Percentiles rank a stretch among this genome's conserved stretches.
phyloP scores from a whole-genome alignment of 2,113 vertebrate species.

The Anhinga rufa region DNA sequence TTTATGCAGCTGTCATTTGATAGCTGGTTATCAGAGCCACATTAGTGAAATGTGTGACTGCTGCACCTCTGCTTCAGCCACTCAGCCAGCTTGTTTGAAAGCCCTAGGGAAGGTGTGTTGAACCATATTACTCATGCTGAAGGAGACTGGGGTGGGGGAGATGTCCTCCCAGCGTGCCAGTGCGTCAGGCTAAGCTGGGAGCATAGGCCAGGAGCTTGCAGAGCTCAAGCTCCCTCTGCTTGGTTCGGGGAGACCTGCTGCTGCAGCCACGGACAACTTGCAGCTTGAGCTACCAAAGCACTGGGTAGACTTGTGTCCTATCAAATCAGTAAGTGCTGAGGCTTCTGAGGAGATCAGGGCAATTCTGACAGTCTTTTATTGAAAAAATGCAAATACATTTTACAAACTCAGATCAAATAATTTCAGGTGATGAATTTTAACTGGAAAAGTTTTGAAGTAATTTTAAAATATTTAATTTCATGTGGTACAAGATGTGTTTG shows the following conservation, averaged over 20 bases:
- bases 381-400: not conserved
- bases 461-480: not conserved
- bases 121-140: not conserved
- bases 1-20: not conserved
- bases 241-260: not conserved
- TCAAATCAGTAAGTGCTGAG: not conserved
- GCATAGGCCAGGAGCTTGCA: not conserved
- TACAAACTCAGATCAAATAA: not conserved
- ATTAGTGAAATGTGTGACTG: not conserved
- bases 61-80: not conserved
- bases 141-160: not conserved
- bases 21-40: not conserved
- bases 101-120: not conserved
- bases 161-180: fast-evolving
- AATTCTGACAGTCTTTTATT: not conserved
- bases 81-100: not conserved
- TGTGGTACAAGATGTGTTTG: not conserved
- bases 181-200: not conserved
- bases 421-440: not conserved
- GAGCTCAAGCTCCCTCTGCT: not conserved
- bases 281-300: not conserved
- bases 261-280: not conserved
- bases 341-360: not conserved
- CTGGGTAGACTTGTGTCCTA: not conserved
- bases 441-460: not conserved